phyloP scores from a whole-genome alignment of 2,888 invertebrate species.

The Caenorhabditis virilis region DNA sequence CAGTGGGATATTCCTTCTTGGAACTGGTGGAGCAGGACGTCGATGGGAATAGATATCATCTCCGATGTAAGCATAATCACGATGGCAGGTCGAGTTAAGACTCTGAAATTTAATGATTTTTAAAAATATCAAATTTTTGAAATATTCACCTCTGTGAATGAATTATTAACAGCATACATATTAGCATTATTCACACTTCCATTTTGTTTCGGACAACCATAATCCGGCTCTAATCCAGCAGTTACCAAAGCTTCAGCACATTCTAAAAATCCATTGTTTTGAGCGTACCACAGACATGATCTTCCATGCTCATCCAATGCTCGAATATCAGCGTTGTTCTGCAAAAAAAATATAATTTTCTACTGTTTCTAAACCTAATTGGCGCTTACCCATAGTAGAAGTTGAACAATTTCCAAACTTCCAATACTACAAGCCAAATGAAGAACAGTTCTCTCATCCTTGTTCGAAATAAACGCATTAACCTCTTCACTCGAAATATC shows the following conservation, averaged over 20 bases:
- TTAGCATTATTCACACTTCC: background rate
- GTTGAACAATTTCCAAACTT: slow-evolving; percentile 77
- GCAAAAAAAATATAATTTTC: slow-evolving; percentile 65
- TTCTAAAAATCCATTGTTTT: slow-evolving; percentile 65
- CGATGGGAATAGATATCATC: slow-evolving; percentile 23
- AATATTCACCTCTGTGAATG: background rate
- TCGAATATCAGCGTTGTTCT: slow-evolving; percentile 93
- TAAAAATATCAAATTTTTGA: background rate
- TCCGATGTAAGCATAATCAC: slow-evolving; percentile 38
- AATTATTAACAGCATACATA: background rate
- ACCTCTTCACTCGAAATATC: slow-evolving; percentile 25
- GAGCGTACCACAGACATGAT: slow-evolving; percentile 82
- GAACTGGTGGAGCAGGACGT: slow-evolving; percentile 10
- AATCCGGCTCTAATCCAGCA: slow-evolving; percentile 38
- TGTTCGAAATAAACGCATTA: slow-evolving; percentile 74
- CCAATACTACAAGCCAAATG: slow-evolving; percentile 79
- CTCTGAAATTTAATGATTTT: too few species aligned
- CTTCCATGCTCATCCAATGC: slow-evolving; percentile 85
- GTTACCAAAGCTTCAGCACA: slow-evolving; percentile 42
- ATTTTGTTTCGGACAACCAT: slow-evolving; percentile 29
- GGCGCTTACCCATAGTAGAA: slow-evolving; percentile 87
- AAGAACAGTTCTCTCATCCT: slow-evolving; percentile 82
- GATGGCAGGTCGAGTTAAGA: slow-evolving; percentile 34
- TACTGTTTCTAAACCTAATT: background rate
- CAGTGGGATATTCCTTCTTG: slow-evolving; percentile 14